A percentile compares a stretch with the other conserved stretches of the same genome.
These are phyloP conservation scores for Limonius californicus DNA, from an alignment of 1,140 invertebrate genomes.

Conservation along the genomic window DNA sequence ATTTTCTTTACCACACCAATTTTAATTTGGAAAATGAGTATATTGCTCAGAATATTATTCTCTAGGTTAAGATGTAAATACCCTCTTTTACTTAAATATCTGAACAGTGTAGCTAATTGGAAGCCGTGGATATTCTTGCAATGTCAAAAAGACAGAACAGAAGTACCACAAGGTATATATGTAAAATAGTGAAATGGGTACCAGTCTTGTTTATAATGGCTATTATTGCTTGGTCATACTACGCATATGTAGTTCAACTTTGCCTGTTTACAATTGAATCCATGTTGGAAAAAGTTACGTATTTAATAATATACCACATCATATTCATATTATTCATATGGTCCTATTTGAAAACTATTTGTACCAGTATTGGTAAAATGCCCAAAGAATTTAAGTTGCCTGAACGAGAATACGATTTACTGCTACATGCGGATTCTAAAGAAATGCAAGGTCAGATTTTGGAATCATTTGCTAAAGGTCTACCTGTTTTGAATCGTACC, in stretches of 20 bases:
- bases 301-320: constrained; percentile 85
- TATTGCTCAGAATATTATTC: too few species aligned
- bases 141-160: too few species aligned
- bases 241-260: constrained; percentile 93
- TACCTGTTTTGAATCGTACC: constrained; percentile 74
- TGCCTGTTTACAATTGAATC: constrained; percentile 77
- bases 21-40: too few species aligned
- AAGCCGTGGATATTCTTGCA: too few species aligned
- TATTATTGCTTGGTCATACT: constrained; percentile 93
- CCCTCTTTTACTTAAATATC: too few species aligned
- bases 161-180: too few species aligned
- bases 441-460: constrained; percentile 72
- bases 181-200: too few species aligned
- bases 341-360: constrained; percentile 94
- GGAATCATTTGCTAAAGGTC: constrained; percentile 74
- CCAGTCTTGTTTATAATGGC: constrained; percentile 90
- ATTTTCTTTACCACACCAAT: too few species aligned
- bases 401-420: constrained; percentile 67
- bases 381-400: constrained; percentile 57
- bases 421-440: constrained; percentile 70
- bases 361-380: constrained; percentile 74
- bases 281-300: constrained; percentile 59
- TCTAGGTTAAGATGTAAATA: too few species aligned
- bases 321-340: constrained; percentile 83
- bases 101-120: too few species aligned